Evolutionary conservation across 2,888 invertebrate species (phyloP), one percentile per base, ranked within the genome.

Genomic region (Rhodophaea formosa): DNA sequence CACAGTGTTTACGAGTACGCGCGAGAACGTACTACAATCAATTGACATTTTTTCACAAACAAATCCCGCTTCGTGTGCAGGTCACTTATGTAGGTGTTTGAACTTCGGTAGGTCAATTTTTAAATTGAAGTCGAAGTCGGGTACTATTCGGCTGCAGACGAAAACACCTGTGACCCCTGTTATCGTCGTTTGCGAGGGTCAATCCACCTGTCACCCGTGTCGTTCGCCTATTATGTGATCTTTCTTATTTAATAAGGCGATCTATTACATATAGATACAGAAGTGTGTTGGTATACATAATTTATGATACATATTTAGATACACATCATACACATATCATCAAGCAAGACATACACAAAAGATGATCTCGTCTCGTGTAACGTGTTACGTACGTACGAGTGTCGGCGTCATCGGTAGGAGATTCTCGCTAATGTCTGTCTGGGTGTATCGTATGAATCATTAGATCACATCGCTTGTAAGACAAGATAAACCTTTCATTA

Each of bases 101-200:
- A 83, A 80, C 79, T 77, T 74, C 72, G 74, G 64, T 79, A 76
- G 82, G 84, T 83, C 81, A 84, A 73, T 60, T 72, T 68, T 69
- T 73, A 81, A 84, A 84, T 82, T 87, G 84, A 77, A 83, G 84
- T 87, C 85, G 79, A 72, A 83, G 70, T 75, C 75, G 84, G 80
- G 78, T 80, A 78, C 67, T 72, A 73, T 70, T 70, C 76, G 71
- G 63, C 66, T 68, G 69, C 69, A 62, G 75, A 63, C 71, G 68
- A 63, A 63, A 59, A 57, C 66, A 69, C 59, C 62, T 62, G 64
- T 67, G 65, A 71, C 67, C 68, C 65, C 65, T 66, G 39, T n/a
- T n/a, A 61, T 43, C 46, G 35, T 55, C 52, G 16, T 15, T 54
- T 35, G 35, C 17, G n/a, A 45, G 45, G 16, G 55, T 55, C 55